Evolutionary conservation across 2,797 vertebrate species (phyloP), one percentile per base, ranked within the genome.

Genomic region (Chaetodon trifasciatus): DNA sequence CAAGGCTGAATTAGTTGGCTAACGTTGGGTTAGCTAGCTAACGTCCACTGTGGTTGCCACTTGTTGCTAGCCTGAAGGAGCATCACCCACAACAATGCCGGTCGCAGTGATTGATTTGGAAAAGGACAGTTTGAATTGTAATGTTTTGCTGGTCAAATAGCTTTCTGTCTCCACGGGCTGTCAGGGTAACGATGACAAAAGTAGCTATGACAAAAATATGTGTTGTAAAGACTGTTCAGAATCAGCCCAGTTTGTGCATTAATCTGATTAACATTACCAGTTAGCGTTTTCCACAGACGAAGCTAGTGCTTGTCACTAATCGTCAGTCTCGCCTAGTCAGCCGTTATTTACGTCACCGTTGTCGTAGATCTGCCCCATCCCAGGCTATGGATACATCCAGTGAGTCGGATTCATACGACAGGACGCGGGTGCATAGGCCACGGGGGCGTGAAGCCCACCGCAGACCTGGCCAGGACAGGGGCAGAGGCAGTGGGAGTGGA

Each of bases 331-430:
- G 28, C 19, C 8, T 2, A 15, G 32, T 76, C 64, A 24, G 72
- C 2, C 19, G 49, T 75, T 76, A 70, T 61, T 58, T 5, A 16
- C 4, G 24, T 37, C 15, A 17, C 4, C 15, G 1, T 6, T 19
- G 0, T 17, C 9, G 6, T 13, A 35, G 56, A 65, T 17, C 15
- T 47, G 6, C 6, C 19, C 57, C 19, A 67, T 55, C n/a, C 40
- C 17, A 46, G 60, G 72, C 61, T 58, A 98, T 99, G 98, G 96
- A 97, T 70, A 96, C 97, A 35, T 97, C 96, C 83, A 97, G 97
- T 47, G 97, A 96, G 71, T 97, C 97, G 63, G 97, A 98, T n/a
- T 92, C 91, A 9, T 93, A 91, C 53, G 88, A 78, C 67, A 92
- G 79, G 53, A 74, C 70, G 64, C 92, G 86, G 73, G 65, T 70